phyloP scores from a whole-genome alignment of 2,797 vertebrate genomes.

The Nasua narica region DNA sequence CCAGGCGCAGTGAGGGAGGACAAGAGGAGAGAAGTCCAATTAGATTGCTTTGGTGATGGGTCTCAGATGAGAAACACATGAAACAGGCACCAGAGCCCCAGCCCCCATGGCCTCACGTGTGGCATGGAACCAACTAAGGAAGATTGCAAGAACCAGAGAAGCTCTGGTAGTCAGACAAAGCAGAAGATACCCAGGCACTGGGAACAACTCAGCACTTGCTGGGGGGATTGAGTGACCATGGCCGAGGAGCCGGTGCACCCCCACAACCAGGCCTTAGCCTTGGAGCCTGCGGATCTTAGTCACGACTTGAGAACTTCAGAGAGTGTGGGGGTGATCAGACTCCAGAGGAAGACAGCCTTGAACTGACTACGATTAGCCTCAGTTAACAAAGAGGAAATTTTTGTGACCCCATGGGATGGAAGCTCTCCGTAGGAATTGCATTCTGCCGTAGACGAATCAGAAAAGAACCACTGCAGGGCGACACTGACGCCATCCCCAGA shows the following conservation, averaged over 20 bases:
- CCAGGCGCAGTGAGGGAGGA: background rate
- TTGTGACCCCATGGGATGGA: background rate
- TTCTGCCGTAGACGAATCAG: background rate
- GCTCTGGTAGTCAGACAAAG: background rate
- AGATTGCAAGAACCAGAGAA: background rate
- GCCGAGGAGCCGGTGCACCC: background rate
- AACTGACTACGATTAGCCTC: background rate
- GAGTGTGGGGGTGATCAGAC: too few species aligned
- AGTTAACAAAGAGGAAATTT: background rate
- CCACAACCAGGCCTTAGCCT: background rate
- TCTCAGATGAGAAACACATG: background rate
- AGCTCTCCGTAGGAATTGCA: background rate
- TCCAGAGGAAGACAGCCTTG: background rate
- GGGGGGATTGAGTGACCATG: too few species aligned
- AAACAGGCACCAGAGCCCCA: background rate
- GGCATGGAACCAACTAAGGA: background rate
- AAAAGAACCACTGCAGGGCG: background rate
- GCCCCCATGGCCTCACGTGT: background rate
- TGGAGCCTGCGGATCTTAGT: background rate
- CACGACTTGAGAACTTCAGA: background rate
- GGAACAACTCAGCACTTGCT: background rate
- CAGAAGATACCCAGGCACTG: background rate
- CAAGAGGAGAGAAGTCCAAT: background rate
- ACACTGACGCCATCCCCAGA: background rate
- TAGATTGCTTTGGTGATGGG: background rate